Evolutionary conservation across 1,140 invertebrate species (phyloP), one percentile per base, ranked within the genome.

Genomic region (Ceratoteleas bidentatus): DNA sequence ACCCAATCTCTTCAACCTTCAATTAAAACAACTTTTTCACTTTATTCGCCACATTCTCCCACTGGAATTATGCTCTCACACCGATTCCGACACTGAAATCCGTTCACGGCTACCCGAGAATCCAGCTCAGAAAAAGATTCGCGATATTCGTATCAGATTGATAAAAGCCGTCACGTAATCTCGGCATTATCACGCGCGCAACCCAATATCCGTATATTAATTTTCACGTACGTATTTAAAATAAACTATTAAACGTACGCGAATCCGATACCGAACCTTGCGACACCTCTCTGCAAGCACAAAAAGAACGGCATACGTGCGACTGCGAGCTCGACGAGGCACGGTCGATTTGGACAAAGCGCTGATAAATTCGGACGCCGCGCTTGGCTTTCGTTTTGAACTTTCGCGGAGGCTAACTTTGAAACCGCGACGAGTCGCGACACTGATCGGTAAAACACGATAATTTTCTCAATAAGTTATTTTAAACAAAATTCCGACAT

Each of bases 311-410:
- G 0, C 45, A 6, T 34, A 64, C 36, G 34, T 13, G 13, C 14
- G 36, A 6, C 2, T 56, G 6, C 2, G 36, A 40, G 36, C 36
- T 6, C 10, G 24, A 2, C 24, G 24, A 24, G 24, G 24, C 24
- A 24, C 24, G 24, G 24, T 4, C 14, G 58, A 61, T 49, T 43
- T 43, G 40, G n/a, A n/a, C 40, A 36, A 61, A 50, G 15, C 10
- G 52, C 60, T 65, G 49, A 65, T 54, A 65, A 65, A 53, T 65
- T 53, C 34, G 34, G 49, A 52, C 47, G 11, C 49, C 38, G 38
- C 52, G 14, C 34, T 8, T 36, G 32, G 15, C 43, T 65, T 50
- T 32, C 36, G 24, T 53, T 54, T 6, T 43, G 53, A 65, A 53
- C 43, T 60, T 60, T 47, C 14, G 10, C 11, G 9, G 33, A 40